Percentiles rank a stretch among this genome's conserved stretches.
phyloP scores from a whole-genome alignment of 2,888 invertebrate genomes.

The Linyphia triangularis region DNA sequence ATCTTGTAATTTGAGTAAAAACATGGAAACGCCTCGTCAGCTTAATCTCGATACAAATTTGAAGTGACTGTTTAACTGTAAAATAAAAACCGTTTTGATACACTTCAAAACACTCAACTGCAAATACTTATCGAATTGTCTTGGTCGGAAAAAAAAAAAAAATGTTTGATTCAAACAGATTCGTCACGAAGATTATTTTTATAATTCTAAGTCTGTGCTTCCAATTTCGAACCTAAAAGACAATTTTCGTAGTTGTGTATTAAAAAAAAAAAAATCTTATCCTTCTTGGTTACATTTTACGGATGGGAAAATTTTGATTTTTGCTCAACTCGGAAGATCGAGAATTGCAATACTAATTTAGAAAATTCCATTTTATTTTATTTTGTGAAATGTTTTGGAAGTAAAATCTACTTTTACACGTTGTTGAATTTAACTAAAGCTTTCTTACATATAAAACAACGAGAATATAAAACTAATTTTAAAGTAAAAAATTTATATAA shows the following conservation, averaged over 20 bases:
- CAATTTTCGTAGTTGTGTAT: neutral
- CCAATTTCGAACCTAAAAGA: neutral
- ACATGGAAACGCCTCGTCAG: neutral
- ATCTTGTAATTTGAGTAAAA: neutral
- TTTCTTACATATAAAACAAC: too few species aligned
- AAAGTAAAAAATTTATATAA: too few species aligned
- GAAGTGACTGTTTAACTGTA: neutral
- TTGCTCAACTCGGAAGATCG: too few species aligned
- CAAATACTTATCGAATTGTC: neutral
- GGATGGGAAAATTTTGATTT: neutral
- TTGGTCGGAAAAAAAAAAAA: too few species aligned
- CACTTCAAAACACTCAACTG: neutral
- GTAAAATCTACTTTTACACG: too few species aligned
- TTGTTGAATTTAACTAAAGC: too few species aligned
- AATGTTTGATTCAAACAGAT: neutral
- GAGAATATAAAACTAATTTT: too few species aligned
- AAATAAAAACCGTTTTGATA: neutral
- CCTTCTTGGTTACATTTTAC: neutral
- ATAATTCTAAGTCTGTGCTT: neutral
- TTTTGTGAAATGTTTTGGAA: too few species aligned
- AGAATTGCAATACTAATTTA: neutral
- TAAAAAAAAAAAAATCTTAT: neutral
- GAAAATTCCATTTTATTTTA: too few species aligned
- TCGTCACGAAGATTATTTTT: neutral
- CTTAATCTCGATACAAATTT: neutral